Evolutionary conservation across 2,113 vertebrate genomes (phyloP).

Genomic region (mouse (Mus musculus)): DNA sequence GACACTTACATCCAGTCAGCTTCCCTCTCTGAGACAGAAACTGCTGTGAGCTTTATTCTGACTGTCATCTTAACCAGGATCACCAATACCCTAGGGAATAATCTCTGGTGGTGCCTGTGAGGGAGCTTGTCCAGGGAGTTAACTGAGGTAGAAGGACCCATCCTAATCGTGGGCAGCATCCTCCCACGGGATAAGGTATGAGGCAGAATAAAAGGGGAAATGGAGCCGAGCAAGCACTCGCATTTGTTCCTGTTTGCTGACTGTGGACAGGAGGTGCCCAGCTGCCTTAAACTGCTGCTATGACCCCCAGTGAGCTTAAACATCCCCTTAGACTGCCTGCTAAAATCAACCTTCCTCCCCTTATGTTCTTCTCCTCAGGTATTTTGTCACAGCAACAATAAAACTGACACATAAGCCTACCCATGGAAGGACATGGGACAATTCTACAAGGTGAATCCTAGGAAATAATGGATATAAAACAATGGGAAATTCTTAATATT

Average conservation of each 20-base stretch:
- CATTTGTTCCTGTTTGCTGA: background rate
- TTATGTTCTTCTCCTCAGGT: background rate
- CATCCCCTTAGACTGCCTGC: background rate
- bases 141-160: background rate
- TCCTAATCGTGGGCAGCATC: background rate
- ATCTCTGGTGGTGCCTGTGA: background rate
- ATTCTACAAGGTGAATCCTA: background rate
- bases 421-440: background rate
- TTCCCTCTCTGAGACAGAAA: conserved; percentile 36
- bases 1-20: background rate
- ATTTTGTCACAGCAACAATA: background rate
- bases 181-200: background rate
- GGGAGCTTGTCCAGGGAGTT: background rate
- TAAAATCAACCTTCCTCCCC: background rate
- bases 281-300: background rate
- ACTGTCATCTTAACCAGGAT: background rate
- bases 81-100: background rate
- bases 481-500: background rate
- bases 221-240: background rate
- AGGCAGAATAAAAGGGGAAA: background rate
- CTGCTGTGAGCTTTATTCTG: background rate
- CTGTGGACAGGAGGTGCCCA: background rate
- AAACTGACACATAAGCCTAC: background rate
- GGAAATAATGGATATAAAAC: background rate
- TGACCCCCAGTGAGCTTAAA: background rate